phyloP scores from a whole-genome alignment of 2,113 vertebrate species.

The Zosterops borbonicus region DNA sequence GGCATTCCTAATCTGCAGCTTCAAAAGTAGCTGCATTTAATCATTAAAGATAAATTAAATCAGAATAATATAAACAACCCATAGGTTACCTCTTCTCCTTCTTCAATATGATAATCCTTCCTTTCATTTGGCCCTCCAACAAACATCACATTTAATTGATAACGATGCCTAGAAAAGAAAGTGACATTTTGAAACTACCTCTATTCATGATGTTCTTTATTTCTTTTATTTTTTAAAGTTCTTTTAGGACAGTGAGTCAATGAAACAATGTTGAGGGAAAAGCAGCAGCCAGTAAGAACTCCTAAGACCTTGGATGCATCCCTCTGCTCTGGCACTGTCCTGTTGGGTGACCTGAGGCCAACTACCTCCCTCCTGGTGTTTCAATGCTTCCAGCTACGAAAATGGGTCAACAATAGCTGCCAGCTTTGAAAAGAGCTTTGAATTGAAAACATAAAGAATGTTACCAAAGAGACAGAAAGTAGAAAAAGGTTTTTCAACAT shows the following conservation, averaged over 20 bases:
- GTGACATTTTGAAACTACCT: background rate
- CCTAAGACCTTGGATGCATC: background rate
- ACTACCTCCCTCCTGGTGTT: background rate
- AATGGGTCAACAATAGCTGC: background rate
- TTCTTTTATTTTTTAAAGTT: background rate
- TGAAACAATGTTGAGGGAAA: background rate
- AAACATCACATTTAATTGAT: slow-evolving; percentile 92
- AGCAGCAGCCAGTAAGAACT: background rate
- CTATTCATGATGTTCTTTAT: background rate
- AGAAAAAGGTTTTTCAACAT: background rate
- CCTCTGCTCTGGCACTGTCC: background rate
- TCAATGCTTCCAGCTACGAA: background rate
- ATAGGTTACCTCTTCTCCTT: slow-evolving; percentile 94
- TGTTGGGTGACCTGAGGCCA: background rate
- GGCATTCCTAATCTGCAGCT: background rate
- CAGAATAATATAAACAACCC: background rate
- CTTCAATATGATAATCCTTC: slow-evolving; percentile 96
- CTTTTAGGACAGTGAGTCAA: background rate
- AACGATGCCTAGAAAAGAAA: slow-evolving; percentile 75
- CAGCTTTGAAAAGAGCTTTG: background rate
- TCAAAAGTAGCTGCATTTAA: background rate
- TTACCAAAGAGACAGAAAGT: background rate
- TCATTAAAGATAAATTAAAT: background rate
- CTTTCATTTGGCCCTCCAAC: slow-evolving; percentile 94
- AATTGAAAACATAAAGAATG: background rate